These are phyloP conservation scores for Pseudopodoces humilis DNA, from an alignment of 2,113 vertebrate genomes.

Conservation along the genomic window DNA sequence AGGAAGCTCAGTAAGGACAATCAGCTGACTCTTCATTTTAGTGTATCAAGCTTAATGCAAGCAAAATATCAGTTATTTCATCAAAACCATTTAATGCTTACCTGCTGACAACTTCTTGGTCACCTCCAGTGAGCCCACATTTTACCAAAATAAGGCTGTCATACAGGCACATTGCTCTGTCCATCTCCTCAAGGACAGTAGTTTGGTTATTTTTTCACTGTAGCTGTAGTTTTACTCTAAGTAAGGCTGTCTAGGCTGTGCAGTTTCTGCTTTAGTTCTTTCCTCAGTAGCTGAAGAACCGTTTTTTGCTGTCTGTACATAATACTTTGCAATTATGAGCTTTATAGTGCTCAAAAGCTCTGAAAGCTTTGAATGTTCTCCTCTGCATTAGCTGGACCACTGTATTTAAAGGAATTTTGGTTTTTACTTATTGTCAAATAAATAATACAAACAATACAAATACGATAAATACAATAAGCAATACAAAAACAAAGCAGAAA, in stretches of 20 bases:
- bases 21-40: neutral
- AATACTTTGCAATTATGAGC: neutral
- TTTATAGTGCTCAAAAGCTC: neutral
- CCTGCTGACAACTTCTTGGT: neutral
- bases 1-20: neutral
- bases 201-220: neutral
- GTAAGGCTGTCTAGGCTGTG: neutral
- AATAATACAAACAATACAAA: no score
- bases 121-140: neutral
- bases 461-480: no score
- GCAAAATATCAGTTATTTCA: neutral
- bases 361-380: neutral
- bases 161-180: neutral
- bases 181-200: neutral
- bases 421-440: neutral
- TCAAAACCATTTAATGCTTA: neutral
- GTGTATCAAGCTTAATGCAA: neutral
- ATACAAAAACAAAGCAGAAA: neutral
- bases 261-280: neutral
- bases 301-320: neutral
- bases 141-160: neutral
- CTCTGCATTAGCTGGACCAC: neutral
- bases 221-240: neutral
- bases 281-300: neutral
- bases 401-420: neutral